phyloP scores from a whole-genome alignment of 2,113 vertebrate species.

The Petrocephalus zakoni region DNA sequence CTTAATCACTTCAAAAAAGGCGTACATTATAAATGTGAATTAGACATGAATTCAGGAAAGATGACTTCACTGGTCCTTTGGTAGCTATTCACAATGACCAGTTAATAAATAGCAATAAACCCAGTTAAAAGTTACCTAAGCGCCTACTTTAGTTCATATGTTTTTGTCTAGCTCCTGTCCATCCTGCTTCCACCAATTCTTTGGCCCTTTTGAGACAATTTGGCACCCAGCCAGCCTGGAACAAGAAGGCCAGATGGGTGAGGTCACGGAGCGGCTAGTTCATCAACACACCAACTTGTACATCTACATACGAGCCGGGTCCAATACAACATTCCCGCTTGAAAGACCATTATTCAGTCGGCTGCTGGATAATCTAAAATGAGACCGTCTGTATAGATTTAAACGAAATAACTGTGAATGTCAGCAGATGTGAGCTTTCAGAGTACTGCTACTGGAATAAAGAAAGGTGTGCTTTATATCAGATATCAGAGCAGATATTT shows the following conservation, averaged over 20 bases:
- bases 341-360: neutral
- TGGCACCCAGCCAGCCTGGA: neutral
- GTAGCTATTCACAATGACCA: neutral
- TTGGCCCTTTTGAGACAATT: neutral
- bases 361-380: neutral
- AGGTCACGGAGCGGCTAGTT: neutral
- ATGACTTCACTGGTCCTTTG: neutral
- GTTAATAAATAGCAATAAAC: constrained; percentile 2
- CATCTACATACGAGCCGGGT: neutral
- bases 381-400: neutral
- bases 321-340: neutral
- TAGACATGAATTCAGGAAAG: neutral
- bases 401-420: neutral
- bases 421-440: neutral
- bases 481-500: constrained; percentile 47
- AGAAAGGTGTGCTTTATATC: neutral
- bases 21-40: neutral
- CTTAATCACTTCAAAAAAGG: neutral
- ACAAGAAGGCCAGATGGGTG: neutral
- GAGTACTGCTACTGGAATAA: neutral
- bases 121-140: neutral
- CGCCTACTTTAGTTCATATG: neutral
- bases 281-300: neutral
- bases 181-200: constrained; percentile 3
- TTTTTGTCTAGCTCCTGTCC: neutral